Evolutionary conservation across 92 coral and sea anemone genomes (phyloP), one percentile per base, ranked within the genome.

Genomic region (Heliopora coerulea): DNA sequence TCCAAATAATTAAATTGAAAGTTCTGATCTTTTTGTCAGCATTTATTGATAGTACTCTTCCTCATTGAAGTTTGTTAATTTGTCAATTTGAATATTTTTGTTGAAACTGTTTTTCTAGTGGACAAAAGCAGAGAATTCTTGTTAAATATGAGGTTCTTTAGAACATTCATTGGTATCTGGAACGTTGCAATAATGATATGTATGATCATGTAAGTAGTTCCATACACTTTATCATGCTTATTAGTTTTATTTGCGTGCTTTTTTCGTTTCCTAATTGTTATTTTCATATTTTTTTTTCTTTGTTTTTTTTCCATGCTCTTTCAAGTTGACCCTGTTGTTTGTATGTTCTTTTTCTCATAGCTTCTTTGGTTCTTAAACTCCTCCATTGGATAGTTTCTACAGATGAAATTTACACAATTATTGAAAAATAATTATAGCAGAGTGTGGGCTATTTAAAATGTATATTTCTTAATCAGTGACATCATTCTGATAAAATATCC

Each of bases 91-190:
- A 0, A 32, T 62, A 12, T 0, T 62, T 31, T 1, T 2, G 56
- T 30, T 83, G 20, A 19, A 8, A n/a, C 40, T 30, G 11, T 39
- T 65, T 52, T 64, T 52, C 44, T 42, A 92, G 97, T 68, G 80
- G 97, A 92, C 54, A 92, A 86, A 75, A 82, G 80, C 50, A 79
- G 86, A 58, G 97, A 92, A 23, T 89, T 92, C 57, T 86, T 92
- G 39, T 57, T 90, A 64, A 92, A 92, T 73, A 68, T 92, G n/a
- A 83, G 96, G 54, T 92, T 89, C 81, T 92, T 92, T 87, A 87
- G 97, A 80, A 89, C 91, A 65, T 92, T 92, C 54, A 92, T 92
- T 87, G 97, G 96, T 4, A 78, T 92, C 42, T 92, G 97, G 97
- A 92, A 92, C 78, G 73, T 92, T 27, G 57, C 83, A 21, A 89